These are phyloP conservation scores for Oasisia sp. DNA, from an alignment of 2,888 invertebrate species.

Conservation along the genomic window DNA sequence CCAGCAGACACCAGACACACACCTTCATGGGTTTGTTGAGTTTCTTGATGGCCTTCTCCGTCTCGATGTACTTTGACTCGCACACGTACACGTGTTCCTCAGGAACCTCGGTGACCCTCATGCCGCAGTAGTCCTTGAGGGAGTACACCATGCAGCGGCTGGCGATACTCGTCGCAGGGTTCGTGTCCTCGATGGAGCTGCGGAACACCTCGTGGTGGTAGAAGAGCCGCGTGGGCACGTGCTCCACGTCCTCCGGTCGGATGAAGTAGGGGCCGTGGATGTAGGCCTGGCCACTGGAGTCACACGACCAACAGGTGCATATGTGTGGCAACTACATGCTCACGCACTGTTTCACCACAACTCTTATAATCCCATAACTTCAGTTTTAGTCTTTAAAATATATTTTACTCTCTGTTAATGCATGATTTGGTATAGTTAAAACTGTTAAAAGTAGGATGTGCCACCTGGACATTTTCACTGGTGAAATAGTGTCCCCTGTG, in stretches of 20 bases:
- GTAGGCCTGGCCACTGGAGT: slow-evolving; percentile 83
- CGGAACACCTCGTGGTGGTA: slow-evolving; percentile 94
- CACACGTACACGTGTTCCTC: slow-evolving; percentile 94
- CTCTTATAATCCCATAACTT: no score
- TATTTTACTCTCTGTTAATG: no score
- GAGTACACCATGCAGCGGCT: slow-evolving; percentile 4
- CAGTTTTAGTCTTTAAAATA: no score
- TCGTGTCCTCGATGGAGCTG: slow-evolving; percentile 90
- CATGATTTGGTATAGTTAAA: no score
- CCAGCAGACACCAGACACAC: not conserved
- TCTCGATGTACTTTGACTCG: slow-evolving; percentile 90
- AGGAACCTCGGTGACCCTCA: slow-evolving; percentile 92
- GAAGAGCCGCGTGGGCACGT: slow-evolving; percentile 75
- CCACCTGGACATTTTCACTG: no score
- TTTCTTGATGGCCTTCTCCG: slow-evolving; percentile 70
- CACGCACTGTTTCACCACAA: no score
- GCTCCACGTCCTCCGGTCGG: slow-evolving; percentile 86
- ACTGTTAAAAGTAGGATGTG: no score
- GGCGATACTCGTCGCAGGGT: slow-evolving; percentile 88
- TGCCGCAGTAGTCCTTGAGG: slow-evolving; percentile 68
- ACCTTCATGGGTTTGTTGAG: slow-evolving; percentile 57
- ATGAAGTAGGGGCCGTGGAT: slow-evolving; percentile 95
- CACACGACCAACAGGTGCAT: slow-evolving; percentile 23
- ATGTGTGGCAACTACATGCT: not conserved
- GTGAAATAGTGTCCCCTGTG: no score